Evolutionary conservation across 2,888 invertebrate genomes (phyloP), one percentile per base, ranked within the genome.

Genomic region (Lasioglossum calceatum): DNA sequence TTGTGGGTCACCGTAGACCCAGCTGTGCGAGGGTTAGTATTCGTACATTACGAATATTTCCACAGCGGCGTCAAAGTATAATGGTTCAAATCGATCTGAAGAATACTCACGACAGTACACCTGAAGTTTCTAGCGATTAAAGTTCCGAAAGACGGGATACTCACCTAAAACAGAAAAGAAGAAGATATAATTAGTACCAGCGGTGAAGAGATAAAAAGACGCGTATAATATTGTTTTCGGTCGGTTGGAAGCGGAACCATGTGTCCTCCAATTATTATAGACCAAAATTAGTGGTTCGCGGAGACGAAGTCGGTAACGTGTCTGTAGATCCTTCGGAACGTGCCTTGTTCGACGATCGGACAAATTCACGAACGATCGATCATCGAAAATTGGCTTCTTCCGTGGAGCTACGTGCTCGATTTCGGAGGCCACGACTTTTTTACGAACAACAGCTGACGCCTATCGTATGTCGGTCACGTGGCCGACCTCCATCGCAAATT

Each of bases 111-210:
- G 76, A 8, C 42, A 23, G 23, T 16, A 4, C 54, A 19, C 32
- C 19, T 36, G 36, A 39, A 67, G 19, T 19, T 67, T 67, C 36
- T 36, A 67, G 67, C 39, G 50, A 23, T 54, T 23, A n/a, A 50
- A 44, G 3, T 71, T 7, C n/a, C 3, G 42, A 70, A 70, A 87
- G 19, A 47, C 61, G n/a, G 64, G 75, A 54, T 91, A 91, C 91
- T 91, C 90, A 90, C 90, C 91, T 90, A 80, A 71, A 90, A 91
- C 91, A 91, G 47, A 91, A 77, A 85, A 50, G 54, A 16, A 72
- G 75, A 39, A n/a, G 5, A 2, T 27, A 2, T 27, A n/a, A 27
- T 86, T 82, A 86, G 58, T 82, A 1, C 0, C 4, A 39, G 42
- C 27, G 70, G 64, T 16, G 36, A 32, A 76, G 12, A 77, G 75